phyloP scores from a whole-genome alignment of 2,797 vertebrate species.

The Crenichthys baileyi region DNA sequence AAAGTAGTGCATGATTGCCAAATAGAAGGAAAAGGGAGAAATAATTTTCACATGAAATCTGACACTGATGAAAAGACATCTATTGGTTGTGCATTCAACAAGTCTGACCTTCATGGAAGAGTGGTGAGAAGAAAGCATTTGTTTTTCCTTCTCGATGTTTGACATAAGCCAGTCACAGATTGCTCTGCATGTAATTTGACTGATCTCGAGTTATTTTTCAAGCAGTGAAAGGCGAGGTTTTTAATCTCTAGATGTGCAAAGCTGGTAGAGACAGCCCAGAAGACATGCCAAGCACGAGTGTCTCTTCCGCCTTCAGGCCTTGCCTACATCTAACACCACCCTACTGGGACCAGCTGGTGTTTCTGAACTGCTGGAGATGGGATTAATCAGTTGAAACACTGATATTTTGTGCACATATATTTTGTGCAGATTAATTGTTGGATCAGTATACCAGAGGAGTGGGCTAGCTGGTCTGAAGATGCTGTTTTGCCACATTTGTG shows the following conservation, averaged over 20 bases:
- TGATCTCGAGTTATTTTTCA: not conserved
- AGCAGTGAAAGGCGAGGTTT: not conserved
- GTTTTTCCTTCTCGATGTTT: not conserved
- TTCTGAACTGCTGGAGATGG: not conserved
- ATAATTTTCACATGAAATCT: not conserved
- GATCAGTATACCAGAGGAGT: conserved; percentile 58
- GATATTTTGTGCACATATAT: conserved; percentile 62
- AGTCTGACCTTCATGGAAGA: no score
- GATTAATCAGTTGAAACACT: not conserved
- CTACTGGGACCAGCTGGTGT: no score
- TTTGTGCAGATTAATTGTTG: conserved; percentile 75
- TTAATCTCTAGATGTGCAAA: not conserved
- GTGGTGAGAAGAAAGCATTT: no score
- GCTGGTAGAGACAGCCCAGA: no score
- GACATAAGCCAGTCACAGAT: not conserved
- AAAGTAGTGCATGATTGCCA: not conserved
- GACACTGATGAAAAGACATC: not conserved
- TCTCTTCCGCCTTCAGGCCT: not conserved
- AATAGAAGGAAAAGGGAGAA: not conserved
- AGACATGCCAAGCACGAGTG: not conserved
- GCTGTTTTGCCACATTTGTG: conserved; percentile 16
- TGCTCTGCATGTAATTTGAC: not conserved
- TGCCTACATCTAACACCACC: no score
- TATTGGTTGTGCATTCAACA: not conserved
- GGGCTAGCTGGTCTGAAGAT: conserved; percentile 32